Percentiles rank a stretch among this genome's conserved stretches.
Evolutionary conservation across 2,797 vertebrate genomes (phyloP).

Genomic region (Oreochromis grahami): DNA sequence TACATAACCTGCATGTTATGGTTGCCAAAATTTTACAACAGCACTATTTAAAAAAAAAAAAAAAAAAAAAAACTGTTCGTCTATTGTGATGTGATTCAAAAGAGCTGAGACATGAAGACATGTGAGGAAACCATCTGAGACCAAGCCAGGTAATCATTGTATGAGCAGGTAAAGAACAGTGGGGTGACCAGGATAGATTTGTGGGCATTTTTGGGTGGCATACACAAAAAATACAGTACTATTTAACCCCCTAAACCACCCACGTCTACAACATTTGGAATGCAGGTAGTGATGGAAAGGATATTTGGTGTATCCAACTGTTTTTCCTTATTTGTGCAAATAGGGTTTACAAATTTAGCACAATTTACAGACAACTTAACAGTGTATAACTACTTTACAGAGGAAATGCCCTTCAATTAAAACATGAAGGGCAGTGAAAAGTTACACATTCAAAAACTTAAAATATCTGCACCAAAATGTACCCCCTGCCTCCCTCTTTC

Average conservation of each 20-base stretch:
- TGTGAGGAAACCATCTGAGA: background rate
- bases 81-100: background rate
- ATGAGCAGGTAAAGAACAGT: background rate
- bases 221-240: background rate
- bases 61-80: rapidly evolving
- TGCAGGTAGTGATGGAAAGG: background rate
- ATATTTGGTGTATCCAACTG: background rate
- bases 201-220: background rate
- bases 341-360: background rate
- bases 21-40: background rate
- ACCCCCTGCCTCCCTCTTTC: background rate
- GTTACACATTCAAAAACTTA: background rate
- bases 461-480: background rate
- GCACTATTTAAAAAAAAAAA: background rate
- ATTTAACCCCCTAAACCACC: background rate
- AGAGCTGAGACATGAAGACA: background rate
- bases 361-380: background rate
- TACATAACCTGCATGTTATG: background rate
- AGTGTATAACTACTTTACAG: background rate
- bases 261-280: background rate
- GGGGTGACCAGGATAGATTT: background rate
- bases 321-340: background rate
- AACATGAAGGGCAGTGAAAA: background rate
- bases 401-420: background rate
- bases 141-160: background rate